Percentiles rank a stretch among this genome's conserved stretches.
phyloP scores from a whole-genome alignment of 2,797 vertebrate species.

The Hapalemur alaotrensis region DNA sequence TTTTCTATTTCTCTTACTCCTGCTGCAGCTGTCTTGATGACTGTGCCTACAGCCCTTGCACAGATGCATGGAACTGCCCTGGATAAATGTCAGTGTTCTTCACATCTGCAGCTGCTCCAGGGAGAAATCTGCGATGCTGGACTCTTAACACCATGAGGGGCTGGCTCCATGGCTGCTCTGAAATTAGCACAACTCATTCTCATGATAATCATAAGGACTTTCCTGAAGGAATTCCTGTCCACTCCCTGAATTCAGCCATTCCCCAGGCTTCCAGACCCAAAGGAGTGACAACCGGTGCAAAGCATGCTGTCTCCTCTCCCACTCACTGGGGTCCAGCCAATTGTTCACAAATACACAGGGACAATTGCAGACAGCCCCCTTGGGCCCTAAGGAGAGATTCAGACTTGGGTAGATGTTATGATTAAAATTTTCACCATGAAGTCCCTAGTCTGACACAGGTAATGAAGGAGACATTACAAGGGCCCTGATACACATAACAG shows the following conservation, averaged over 20 bases:
- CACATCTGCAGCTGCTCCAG: background rate
- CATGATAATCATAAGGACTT: too few relatives aligned
- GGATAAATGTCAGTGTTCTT: background rate
- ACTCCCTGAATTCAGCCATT: background rate
- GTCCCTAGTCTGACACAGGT: background rate
- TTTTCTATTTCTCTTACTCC: background rate
- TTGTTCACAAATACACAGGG: background rate
- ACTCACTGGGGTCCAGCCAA: background rate
- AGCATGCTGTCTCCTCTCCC: accelerated
- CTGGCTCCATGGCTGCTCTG: background rate
- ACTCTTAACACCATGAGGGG: background rate
- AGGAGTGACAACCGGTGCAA: background rate
- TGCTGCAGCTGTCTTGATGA: background rate
- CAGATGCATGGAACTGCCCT: accelerated
- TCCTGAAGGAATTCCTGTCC: background rate
- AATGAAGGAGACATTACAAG: background rate
- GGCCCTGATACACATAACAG: background rate
- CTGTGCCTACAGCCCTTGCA: background rate
- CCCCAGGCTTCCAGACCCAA: background rate
- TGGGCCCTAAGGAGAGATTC: background rate
- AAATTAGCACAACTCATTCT: background rate
- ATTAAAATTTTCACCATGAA: background rate
- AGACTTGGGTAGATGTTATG: background rate
- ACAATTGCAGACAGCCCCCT: background rate
- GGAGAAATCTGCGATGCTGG: background rate